Evolutionary conservation across 1,140 invertebrate species (phyloP).

Genomic region (Papilio aristodemus): DNA sequence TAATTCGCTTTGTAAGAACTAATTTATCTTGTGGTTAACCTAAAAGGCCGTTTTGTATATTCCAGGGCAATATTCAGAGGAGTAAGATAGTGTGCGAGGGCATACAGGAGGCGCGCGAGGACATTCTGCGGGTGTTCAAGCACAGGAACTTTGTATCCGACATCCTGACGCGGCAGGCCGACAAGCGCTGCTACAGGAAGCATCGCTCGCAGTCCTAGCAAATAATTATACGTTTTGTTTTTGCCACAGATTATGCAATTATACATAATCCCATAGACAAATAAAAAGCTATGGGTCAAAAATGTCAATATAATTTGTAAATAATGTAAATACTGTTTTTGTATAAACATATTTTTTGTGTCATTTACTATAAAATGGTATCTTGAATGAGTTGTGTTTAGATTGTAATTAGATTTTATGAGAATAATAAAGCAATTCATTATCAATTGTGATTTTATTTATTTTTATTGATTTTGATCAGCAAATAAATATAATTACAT

Average conservation of each 20-base stretch:
- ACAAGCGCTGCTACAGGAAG: conserved; percentile 95
- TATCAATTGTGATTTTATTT: background rate
- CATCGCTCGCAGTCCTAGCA: conserved; percentile 79
- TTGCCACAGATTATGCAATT: conserved; percentile 38
- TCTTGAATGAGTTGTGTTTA: conserved; percentile 53
- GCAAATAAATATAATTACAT: too few relatives aligned
- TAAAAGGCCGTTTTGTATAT: conserved; percentile 40
- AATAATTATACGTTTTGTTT: conserved; percentile 24
- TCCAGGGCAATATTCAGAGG: conserved; percentile 95
- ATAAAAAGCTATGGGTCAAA: background rate
- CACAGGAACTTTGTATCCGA: conserved; percentile 93
- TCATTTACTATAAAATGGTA: conserved; percentile 37
- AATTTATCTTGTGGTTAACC: too few relatives aligned
- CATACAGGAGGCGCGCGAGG: conserved; percentile 91
- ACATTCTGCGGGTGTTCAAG: conserved; percentile 94
- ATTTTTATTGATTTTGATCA: background rate
- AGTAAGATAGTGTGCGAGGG: conserved; percentile 96
- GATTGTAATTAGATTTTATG: conserved; percentile 54
- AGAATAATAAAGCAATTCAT: conserved; percentile 39
- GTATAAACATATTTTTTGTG: conserved; percentile 34
- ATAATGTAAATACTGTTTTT: conserved; percentile 43
- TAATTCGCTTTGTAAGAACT: too few relatives aligned
- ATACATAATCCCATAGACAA: conserved; percentile 3
- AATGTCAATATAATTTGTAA: conserved; percentile 36
- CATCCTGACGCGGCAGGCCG: conserved; percentile 93